Evolutionary conservation across 2,888 invertebrate genomes (phyloP).

Genomic region (Gortyna flavago): DNA sequence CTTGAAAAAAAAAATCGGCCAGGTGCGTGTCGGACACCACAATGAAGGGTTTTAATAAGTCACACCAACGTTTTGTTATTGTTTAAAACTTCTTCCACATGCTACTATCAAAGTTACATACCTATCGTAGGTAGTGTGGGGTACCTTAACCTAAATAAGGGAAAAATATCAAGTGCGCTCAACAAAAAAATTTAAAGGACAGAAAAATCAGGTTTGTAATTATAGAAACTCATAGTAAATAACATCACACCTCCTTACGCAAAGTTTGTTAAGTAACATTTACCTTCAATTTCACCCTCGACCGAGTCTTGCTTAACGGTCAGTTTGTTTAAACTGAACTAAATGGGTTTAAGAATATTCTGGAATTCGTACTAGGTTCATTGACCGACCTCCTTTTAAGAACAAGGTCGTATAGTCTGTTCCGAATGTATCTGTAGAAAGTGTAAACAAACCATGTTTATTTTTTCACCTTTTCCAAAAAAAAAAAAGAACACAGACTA

Average conservation of each 20-base stretch:
- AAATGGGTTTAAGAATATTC: conserved; percentile 22
- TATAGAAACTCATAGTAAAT: conserved; percentile 13
- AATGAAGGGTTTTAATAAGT: background rate
- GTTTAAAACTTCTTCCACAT: background rate
- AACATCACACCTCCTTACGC: conserved; percentile 17
- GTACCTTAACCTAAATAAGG: background rate
- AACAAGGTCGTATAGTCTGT: conserved; percentile 12
- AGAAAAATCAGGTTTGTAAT: conserved; percentile 6
- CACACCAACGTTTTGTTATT: background rate
- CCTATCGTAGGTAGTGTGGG: background rate
- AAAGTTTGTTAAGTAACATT: conserved; percentile 22
- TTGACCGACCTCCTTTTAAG: conserved; percentile 6
- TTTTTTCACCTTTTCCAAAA: no score
- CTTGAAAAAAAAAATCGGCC: background rate
- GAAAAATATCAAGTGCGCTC: background rate
- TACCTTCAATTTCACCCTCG: conserved; percentile 47
- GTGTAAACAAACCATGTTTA: background rate
- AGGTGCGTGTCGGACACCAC: background rate
- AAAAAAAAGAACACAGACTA: no score
- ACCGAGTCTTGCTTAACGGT: background rate
- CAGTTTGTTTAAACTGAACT: background rate
- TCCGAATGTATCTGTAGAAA: background rate
- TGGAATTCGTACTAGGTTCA: background rate
- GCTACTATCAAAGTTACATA: background rate
- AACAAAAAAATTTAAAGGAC: conserved; percentile 8